Evolutionary conservation across 2,113 vertebrate species (phyloP), one percentile per base, ranked within the genome.

Genomic region (Symphodus melops): DNA sequence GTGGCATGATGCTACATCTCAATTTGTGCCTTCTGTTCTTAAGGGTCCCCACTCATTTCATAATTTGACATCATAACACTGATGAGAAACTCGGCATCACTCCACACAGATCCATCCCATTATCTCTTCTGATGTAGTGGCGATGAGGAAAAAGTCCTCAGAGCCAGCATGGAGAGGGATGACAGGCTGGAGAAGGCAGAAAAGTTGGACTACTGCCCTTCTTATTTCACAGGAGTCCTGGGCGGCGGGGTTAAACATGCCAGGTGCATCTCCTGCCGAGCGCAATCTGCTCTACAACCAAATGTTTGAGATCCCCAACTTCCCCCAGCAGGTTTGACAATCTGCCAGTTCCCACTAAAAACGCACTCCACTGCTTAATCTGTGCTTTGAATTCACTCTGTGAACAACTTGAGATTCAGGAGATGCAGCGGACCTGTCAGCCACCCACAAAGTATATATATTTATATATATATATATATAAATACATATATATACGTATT

Each of bases 281-380:
- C 9, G 28, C 80, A 86, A 89, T 88, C 85, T 85, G 80, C 81
- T 85, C 81, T 25, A 72, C 72, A 70, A 39, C 61, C 80, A 86
- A 75, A 88, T 58, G 79, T 79, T 91, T 41, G 76, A 85, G 57
- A 67, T 71, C n/a, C 60, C 70, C 67, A 73, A 64, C 58, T 37
- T 77, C 74, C 59, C 75, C 79, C 77, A 73, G 83, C 82, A 81
- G 75, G 52, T 48, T 41, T 79, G 84, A 89, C 77, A 69, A 39
- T 76, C 74, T 77, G 77, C 85, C 74, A 80, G 72, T 44, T 82
- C 49, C 58, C 20, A 21, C 67, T 79, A 69, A 76, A 82, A 75
- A 76, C 61, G 68, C 41, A 33, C 72, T 82, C 54, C 46, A 67
- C 55, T n/a, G 53, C 70, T 84, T 86, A 83, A 87, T 89, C 73